Evolutionary conservation across 2,113 vertebrate genomes (phyloP).

Genomic region (Eolophus roseicapilla): DNA sequence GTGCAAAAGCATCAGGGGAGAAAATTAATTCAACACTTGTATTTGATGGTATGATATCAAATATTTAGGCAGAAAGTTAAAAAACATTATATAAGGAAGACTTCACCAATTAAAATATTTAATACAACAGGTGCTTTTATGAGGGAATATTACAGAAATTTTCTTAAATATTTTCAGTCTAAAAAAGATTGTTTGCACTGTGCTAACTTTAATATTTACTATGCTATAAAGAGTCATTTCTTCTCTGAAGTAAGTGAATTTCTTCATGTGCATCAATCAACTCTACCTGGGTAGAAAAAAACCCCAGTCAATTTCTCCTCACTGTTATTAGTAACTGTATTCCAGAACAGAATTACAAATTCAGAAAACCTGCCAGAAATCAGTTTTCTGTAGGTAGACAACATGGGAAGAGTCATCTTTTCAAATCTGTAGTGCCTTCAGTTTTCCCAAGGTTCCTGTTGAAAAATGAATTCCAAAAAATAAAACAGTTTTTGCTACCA

Average conservation of each 20-base stretch:
- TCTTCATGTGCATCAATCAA: background rate
- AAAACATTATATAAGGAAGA: background rate
- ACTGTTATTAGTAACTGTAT: background rate
- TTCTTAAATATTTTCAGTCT: background rate
- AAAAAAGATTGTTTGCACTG: background rate
- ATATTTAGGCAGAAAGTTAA: background rate
- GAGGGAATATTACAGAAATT: background rate
- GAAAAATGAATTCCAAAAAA: background rate
- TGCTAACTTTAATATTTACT: background rate
- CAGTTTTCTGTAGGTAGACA: background rate
- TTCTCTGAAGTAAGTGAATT: background rate
- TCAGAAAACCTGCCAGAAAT: background rate
- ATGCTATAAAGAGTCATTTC: background rate
- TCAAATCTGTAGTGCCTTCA: background rate
- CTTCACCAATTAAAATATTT: background rate
- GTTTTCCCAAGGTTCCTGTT: background rate
- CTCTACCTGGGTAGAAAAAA: background rate
- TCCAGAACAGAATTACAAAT: background rate
- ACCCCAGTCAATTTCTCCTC: background rate
- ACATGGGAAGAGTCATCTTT: background rate
- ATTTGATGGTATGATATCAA: background rate
- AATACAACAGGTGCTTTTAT: background rate
- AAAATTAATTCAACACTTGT: constrained; percentile 20
- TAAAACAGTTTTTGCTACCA: background rate
- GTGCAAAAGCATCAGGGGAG: background rate